Evolutionary conservation across 2,113 vertebrate genomes (phyloP).

Genomic region (Orthonyx spaldingii): DNA sequence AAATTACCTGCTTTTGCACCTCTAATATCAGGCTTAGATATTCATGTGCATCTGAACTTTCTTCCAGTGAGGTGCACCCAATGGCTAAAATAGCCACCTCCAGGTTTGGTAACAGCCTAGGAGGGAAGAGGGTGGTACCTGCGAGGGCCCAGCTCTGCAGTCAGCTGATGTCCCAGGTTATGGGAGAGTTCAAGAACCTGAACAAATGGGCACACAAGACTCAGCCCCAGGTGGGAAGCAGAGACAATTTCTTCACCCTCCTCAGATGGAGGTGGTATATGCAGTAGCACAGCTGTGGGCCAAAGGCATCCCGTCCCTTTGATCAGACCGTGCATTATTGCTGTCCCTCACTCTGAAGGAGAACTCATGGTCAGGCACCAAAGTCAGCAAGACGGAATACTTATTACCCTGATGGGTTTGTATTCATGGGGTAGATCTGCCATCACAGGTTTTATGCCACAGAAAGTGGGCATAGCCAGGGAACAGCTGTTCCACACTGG

Average conservation of each 20-base stretch:
- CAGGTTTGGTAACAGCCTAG: background rate
- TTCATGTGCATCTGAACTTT: background rate
- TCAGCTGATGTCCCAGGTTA: rapidly evolving
- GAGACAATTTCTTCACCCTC: background rate
- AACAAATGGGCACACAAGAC: background rate
- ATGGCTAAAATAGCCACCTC: background rate
- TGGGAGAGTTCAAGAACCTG: background rate
- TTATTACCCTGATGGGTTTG: background rate
- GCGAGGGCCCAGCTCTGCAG: background rate
- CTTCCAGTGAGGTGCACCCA: background rate
- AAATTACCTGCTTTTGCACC: background rate
- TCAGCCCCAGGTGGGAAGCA: background rate
- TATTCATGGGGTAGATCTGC: background rate
- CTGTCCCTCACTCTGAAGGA: rapidly evolving
- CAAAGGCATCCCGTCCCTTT: background rate
- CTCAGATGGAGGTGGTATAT: background rate
- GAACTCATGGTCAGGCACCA: background rate
- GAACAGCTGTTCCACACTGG: background rate
- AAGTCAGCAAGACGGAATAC: background rate
- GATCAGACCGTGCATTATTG: rapidly evolving
- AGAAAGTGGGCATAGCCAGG: background rate
- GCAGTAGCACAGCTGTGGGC: background rate
- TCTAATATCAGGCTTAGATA: background rate
- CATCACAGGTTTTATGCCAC: background rate
- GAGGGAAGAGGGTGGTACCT: background rate